Evolutionary conservation across 2,797 vertebrate genomes (phyloP), one percentile per base, ranked within the genome.

Genomic region (Otus scops): DNA sequence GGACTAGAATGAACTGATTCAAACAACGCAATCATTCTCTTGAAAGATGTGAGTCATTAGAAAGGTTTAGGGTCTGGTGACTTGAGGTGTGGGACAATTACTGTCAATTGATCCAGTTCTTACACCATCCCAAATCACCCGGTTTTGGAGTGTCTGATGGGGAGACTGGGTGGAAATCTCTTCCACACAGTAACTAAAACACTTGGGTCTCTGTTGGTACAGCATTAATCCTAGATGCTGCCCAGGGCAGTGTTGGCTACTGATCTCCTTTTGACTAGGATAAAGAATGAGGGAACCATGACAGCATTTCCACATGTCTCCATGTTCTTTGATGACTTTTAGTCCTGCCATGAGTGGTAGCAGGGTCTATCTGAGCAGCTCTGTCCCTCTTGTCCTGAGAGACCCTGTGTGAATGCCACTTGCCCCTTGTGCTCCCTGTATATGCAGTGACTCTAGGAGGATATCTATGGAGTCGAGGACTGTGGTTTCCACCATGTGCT

Each of bases 1-100:
- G 21, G 83, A 76, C 94, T 82, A 22, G 95, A 94, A 81, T 13
- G 45, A 89, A 92, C 83, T 73, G 83, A 92, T 95, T 93, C 88
- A 85, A 93, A 89, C 84, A 85, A 56, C 53, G 90, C 50, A 41
- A 78, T 88, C 88, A 24, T 73, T 79, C 41, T 82, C 88, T 54
- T 69, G 78, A 86, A 89, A 88, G 76, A 90, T 15, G 27, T 50
- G 53, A 84, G n/a, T 41, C 54, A 76, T 85, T 81, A 50, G 73
- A 88, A 90, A 73, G 24, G 47, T 26, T 84, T 47, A 75, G 48
- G 68, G 34, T 65, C 47, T 77, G 50, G 21, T 65, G 63, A 50
- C 39, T 76, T 74, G 75, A 89, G 60, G 38, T 32, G 19, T n/a
- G 28, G 43, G 48, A 54, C 71, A 80, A 23, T 73, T 67, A 60